These are phyloP conservation scores for Drosophila virilis DNA, from an alignment of 1,140 invertebrate species.

Conservation along the genomic window DNA sequence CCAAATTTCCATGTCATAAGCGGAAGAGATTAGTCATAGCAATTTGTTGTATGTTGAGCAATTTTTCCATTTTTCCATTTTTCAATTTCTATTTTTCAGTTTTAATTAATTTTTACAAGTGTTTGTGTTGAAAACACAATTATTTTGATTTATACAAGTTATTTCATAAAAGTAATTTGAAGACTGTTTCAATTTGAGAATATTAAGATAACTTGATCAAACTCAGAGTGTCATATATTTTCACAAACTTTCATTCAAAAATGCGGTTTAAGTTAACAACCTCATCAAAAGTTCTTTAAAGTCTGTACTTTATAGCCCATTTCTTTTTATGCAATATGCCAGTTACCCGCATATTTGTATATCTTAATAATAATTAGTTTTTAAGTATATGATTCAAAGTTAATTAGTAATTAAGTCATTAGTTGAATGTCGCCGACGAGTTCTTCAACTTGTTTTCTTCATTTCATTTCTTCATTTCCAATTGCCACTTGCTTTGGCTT, in stretches of 20 bases:
- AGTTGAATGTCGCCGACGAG: conserved; percentile 15
- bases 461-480: conserved; percentile 22
- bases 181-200: too few species aligned
- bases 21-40: neutral
- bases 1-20: neutral
- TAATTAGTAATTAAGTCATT: conserved; percentile 30
- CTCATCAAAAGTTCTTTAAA: too few species aligned
- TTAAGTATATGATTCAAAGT: neutral
- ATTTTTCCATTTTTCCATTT: neutral
- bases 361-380: conserved; percentile 4
- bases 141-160: too few species aligned
- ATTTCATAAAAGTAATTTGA: too few species aligned
- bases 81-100: neutral
- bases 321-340: neutral
- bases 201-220: too few species aligned
- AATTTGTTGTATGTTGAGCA: neutral
- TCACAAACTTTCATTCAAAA: too few species aligned
- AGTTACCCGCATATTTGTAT: too few species aligned
- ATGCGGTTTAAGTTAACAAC: too few species aligned
- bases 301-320: neutral
- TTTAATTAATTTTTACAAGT: neutral
- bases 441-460: conserved; percentile 25
- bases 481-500: conserved; percentile 11
- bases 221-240: too few species aligned
- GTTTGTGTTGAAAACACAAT: too few species aligned